A percentile compares a stretch with the other conserved stretches of the same genome.
phyloP scores from a whole-genome alignment of 2,113 vertebrate species.

The Monopterus albus region DNA sequence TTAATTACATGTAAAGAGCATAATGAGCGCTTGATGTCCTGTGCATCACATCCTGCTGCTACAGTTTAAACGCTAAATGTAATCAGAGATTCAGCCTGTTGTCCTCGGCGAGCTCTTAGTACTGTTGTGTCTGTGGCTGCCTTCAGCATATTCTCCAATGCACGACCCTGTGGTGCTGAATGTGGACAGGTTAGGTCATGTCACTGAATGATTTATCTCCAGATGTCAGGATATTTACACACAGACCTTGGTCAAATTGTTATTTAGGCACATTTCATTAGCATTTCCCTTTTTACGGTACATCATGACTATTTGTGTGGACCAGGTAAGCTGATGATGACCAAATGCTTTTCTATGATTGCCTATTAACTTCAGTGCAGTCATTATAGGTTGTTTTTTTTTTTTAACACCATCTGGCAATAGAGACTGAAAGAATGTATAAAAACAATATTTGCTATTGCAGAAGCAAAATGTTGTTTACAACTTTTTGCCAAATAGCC shows the following conservation, averaged over 20 bases:
- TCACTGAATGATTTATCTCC: slow-evolving; percentile 27
- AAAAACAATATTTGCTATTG: slow-evolving; percentile 41
- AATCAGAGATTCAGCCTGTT: slow-evolving; percentile 63
- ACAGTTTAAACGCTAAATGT: slow-evolving; percentile 66
- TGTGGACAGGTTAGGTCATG: slow-evolving; percentile 40
- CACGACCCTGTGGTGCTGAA: slow-evolving; percentile 14
- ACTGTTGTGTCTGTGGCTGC: slow-evolving; percentile 37
- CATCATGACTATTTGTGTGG: not conserved
- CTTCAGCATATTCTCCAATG: slow-evolving; percentile 38
- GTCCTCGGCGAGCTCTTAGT: slow-evolving; percentile 41
- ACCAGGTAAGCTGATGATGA: slow-evolving; percentile 29
- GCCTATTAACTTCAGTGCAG: slow-evolving; percentile 20
- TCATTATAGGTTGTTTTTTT: slow-evolving; percentile 4
- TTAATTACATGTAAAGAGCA: slow-evolving; percentile 72
- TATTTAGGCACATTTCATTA: slow-evolving; percentile 1
- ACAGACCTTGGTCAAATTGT: not conserved
- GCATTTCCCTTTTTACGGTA: slow-evolving; percentile 7
- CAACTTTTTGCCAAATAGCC: slow-evolving; percentile 53
- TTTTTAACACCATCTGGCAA: slow-evolving; percentile 25
- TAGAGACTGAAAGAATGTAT: slow-evolving; percentile 32
- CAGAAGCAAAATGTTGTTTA: slow-evolving; percentile 41
- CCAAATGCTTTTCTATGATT: slow-evolving; percentile 35
- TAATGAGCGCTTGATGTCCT: slow-evolving; percentile 71
- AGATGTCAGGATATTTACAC: slow-evolving; percentile 16
- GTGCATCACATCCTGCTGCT: slow-evolving; percentile 64